Base-by-base conservation (phyloP, 2,113 vertebrate genomes). In the Leptosomus discolor region DNA sequence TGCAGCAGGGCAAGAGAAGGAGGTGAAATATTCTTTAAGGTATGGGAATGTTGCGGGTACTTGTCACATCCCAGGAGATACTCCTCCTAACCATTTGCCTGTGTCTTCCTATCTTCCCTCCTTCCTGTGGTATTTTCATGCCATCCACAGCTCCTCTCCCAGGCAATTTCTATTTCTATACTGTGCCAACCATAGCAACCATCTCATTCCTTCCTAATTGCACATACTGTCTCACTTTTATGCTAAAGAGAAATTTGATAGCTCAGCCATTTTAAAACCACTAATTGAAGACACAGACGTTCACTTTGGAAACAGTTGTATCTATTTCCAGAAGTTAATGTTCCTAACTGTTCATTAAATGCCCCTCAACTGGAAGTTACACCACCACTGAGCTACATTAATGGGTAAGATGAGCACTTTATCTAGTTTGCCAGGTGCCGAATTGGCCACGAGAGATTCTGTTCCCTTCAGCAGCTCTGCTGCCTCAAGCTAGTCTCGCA, bases 101-200 rank as follows among this genome's bases (percentile, higher is more conserved):
- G 5, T 64, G 56, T 57, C 41, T 71, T 79, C 53, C 75, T 75
- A 34, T 64, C 36, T 64, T 81, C 43, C 41, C 85, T 92, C 85
- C 74, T 64, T 61, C 56, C 57, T 53, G 43, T 56, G 78, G 60
- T 87, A 82, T 60, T 79, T 82, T 80, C 63, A 83, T 43, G 63
- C 37, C 61, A 83, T 73, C 78, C 77, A 87, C 70, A 88, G 67
- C 78, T 95, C 65, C 57, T 96, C 88, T 95, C 90, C 85, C 70
- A 88, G 82, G 70, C 97, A 97, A 88, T 68, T 88, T 97, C 92
- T 96, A 94, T 94, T 95, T 95, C 94, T 92, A 96, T 77, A 88
- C 58, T 41, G 39, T 69, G 54, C 24, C 85, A 90, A 48, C 82
- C 94, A 92, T 94, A 96, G 95, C 92, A 95, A 96, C 95, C 88